phyloP scores from a whole-genome alignment of 2,888 invertebrate species.

The Matsumyia berberina region DNA sequence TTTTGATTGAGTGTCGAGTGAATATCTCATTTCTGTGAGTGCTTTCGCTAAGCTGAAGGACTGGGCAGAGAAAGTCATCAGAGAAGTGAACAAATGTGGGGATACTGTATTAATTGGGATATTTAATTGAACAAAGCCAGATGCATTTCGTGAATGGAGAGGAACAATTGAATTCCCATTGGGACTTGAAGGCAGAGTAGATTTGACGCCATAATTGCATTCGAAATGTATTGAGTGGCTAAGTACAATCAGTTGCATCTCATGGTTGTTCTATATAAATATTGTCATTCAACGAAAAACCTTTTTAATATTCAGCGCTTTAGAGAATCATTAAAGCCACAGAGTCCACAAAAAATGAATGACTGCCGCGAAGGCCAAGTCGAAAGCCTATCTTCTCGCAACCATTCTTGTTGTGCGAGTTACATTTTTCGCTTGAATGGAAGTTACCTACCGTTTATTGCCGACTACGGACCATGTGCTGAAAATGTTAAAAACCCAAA shows the following conservation, averaged over 20 bases:
- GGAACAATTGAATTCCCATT: background rate
- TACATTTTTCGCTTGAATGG: too few relatives aligned
- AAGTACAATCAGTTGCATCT: background rate
- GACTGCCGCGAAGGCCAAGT: too few relatives aligned
- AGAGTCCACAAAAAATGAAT: too few relatives aligned
- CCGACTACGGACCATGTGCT: too few relatives aligned
- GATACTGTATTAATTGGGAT: slow-evolving; percentile 8
- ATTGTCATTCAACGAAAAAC: background rate
- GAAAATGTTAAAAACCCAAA: too few relatives aligned
- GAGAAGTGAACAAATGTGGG: background rate
- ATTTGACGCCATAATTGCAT: background rate
- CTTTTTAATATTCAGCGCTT: background rate
- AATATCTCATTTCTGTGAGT: slow-evolving; percentile 57
- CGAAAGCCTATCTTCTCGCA: too few relatives aligned
- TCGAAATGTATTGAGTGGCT: background rate
- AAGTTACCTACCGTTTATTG: too few relatives aligned
- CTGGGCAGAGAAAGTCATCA: slow-evolving; percentile 21
- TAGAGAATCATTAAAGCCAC: too few relatives aligned
- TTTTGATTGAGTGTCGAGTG: slow-evolving; percentile 11
- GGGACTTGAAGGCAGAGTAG: background rate
- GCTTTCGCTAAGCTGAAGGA: slow-evolving; percentile 19
- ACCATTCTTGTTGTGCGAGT: too few relatives aligned
- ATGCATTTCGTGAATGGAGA: slow-evolving; percentile 8
- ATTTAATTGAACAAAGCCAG: background rate
- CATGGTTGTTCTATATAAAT: background rate